These are phyloP conservation scores for Chymomyza fuscimana DNA, from an alignment of 2,888 invertebrate genomes.

Conservation along the genomic window DNA sequence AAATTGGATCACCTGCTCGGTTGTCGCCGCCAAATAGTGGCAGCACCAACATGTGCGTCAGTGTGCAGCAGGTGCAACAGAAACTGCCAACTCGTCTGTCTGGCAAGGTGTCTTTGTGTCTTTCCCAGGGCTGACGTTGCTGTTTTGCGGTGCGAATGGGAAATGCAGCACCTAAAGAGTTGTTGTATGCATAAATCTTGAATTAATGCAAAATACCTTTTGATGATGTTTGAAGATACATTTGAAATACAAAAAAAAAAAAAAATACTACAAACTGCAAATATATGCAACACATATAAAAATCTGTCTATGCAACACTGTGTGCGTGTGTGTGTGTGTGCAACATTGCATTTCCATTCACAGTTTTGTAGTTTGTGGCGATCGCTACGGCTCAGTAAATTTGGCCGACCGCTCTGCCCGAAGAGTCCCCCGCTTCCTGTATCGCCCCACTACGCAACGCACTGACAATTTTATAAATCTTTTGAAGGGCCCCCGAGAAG, in stretches of 20 bases:
- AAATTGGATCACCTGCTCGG: conserved; percentile 66
- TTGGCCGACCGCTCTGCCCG: conserved; percentile 48
- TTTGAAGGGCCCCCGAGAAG: conserved; percentile 64
- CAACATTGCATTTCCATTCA: conserved; percentile 65
- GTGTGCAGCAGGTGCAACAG: conserved; percentile 61
- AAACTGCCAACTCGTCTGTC: conserved; percentile 29
- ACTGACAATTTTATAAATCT: conserved; percentile 65
- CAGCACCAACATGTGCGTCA: conserved; percentile 20
- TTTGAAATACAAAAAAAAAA: neutral
- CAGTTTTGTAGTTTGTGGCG: conserved; percentile 59
- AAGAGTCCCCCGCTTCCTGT: conserved; percentile 6
- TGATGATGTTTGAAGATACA: conserved; percentile 69
- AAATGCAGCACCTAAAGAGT: conserved; percentile 66
- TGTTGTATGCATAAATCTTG: conserved; percentile 75
- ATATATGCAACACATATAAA: conserved; percentile 12
- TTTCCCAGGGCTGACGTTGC: conserved; percentile 6
- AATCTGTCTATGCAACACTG: conserved; percentile 9
- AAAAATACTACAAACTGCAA: neutral
- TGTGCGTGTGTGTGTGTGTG: conserved; percentile 11
- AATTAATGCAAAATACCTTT: conserved; percentile 76
- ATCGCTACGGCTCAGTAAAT: conserved; percentile 71
- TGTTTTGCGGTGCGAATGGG: conserved; percentile 56
- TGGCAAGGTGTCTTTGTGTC: conserved; percentile 14
- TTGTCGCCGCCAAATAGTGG: conserved; percentile 30
- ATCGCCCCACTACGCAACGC: conserved; percentile 8